Conservation (phyloP, 2,888 invertebrate genomes). For the Amiota communis region DNA sequence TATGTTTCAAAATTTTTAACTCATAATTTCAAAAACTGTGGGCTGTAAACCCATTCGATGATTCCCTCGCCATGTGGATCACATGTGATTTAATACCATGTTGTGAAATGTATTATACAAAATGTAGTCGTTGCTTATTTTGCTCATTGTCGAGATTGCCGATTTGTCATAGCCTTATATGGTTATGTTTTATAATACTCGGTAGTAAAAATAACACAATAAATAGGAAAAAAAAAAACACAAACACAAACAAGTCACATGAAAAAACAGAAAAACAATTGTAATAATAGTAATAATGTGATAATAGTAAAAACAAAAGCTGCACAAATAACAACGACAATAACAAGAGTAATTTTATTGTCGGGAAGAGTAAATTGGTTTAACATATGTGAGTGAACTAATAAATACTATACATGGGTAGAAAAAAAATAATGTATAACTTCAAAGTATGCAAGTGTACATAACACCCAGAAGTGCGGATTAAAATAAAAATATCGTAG, state of each 20-base stretch:
- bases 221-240: not conserved
- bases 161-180: slow-evolving; percentile 16
- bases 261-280: not conserved
- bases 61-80: not conserved
- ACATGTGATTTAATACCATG: not conserved
- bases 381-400: slow-evolving; percentile 13
- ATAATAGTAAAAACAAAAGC: slow-evolving; percentile 2
- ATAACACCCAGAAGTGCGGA: too few species aligned
- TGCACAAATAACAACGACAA: slow-evolving; percentile 5
- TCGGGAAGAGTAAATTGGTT: not conserved
- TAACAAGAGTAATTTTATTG: slow-evolving; percentile 1
- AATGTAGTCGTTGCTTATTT: slow-evolving; percentile 12
- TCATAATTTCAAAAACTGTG: too few species aligned
- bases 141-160: not conserved
- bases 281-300: slow-evolving; percentile 22
- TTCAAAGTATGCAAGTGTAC: too few species aligned
- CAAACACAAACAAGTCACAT: not conserved
- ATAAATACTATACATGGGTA: not conserved
- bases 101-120: not conserved
- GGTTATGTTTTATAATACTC: slow-evolving; percentile 25
- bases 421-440: not conserved
- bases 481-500: too few species aligned
- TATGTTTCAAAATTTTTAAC: too few species aligned
- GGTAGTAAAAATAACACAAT: slow-evolving; percentile 9
- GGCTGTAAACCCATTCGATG: too few species aligned